Conservation (phyloP, 2,888 invertebrate genomes). For the Macaria notata region DNA sequence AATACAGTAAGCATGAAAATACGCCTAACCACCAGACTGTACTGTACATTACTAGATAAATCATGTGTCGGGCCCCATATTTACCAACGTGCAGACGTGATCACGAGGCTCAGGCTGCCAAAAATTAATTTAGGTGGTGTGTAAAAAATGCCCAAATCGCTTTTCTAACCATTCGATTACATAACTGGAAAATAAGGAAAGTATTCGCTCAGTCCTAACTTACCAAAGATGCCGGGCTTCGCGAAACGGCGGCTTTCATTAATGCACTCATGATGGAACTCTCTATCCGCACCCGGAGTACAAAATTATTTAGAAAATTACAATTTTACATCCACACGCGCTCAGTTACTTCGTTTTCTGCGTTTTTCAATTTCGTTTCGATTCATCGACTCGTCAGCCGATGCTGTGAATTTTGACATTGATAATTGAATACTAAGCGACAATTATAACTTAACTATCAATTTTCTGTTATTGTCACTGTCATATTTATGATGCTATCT, state of each 20-base stretch:
- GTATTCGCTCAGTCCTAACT: conserved; percentile 35
- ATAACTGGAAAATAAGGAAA: conserved; percentile 59
- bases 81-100: conserved; percentile 3
- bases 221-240: conserved; percentile 72
- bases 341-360: conserved; percentile 20
- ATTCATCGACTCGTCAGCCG: too few relatives aligned
- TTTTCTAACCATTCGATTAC: conserved; percentile 54
- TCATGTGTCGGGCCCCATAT: neutral
- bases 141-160: conserved; percentile 38
- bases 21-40: too few relatives aligned
- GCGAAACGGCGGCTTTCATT: conserved; percentile 69
- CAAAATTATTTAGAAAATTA: conserved; percentile 44
- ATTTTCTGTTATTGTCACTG: too few relatives aligned
- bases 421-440: too few relatives aligned
- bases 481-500: too few relatives aligned
- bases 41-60: neutral
- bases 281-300: conserved; percentile 78
- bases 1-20: too few relatives aligned
- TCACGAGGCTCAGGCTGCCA: conserved; percentile 1
- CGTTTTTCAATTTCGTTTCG: conserved; percentile 2
- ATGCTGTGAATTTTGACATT: too few relatives aligned
- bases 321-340: conserved; percentile 47
- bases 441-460: too few relatives aligned
- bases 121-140: conserved; percentile 1
- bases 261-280: conserved; percentile 82